These are phyloP conservation scores for Tethya wilhelma DNA, from an alignment of 37 sponge, comb jelly and placozoan species.

Conservation along the genomic window DNA sequence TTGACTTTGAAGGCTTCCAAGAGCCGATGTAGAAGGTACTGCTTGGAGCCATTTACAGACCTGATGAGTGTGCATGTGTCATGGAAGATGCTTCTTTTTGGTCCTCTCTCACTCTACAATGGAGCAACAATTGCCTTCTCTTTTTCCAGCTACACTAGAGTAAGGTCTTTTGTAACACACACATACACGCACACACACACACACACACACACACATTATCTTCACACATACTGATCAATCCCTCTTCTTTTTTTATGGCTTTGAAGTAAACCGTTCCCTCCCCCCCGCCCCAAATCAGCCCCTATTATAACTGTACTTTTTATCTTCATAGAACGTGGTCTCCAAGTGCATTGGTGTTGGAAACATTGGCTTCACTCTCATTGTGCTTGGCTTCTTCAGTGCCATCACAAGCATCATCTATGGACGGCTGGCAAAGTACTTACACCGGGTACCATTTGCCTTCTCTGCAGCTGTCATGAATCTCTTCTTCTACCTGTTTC, in stretches of 20 bases:
- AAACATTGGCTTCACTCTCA: slow-evolving; percentile 42
- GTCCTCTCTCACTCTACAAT: slow-evolving; percentile 14
- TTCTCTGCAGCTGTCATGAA: too few relatives aligned
- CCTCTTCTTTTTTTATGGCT: too few relatives aligned
- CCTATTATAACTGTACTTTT: not conserved
- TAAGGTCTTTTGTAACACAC: too few relatives aligned
- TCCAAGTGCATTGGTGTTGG: slow-evolving; percentile 61
- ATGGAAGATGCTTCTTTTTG: slow-evolving; percentile 29
- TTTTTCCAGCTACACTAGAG: slow-evolving; percentile 36
- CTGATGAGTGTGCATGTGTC: slow-evolving; percentile 24
- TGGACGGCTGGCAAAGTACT: slow-evolving; percentile 30
- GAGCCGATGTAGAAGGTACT: slow-evolving; percentile 3
- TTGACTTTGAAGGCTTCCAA: too few relatives aligned
- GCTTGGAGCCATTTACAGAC: slow-evolving; percentile 22
- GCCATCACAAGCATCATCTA: slow-evolving; percentile 11
- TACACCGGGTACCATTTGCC: too few relatives aligned
- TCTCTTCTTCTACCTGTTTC: slow-evolving; percentile 10
- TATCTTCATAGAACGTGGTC: slow-evolving; percentile 22
- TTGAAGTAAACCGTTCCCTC: too few relatives aligned
- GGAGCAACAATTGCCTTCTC: slow-evolving; percentile 29
- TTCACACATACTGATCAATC: too few relatives aligned
- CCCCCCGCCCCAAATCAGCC: too few relatives aligned
- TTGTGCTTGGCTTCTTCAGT: slow-evolving; percentile 45
- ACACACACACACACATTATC: too few relatives aligned
- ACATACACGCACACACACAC: too few relatives aligned